Base-by-base conservation (phyloP, 2,113 vertebrate genomes). In the Balaeniceps rex region DNA sequence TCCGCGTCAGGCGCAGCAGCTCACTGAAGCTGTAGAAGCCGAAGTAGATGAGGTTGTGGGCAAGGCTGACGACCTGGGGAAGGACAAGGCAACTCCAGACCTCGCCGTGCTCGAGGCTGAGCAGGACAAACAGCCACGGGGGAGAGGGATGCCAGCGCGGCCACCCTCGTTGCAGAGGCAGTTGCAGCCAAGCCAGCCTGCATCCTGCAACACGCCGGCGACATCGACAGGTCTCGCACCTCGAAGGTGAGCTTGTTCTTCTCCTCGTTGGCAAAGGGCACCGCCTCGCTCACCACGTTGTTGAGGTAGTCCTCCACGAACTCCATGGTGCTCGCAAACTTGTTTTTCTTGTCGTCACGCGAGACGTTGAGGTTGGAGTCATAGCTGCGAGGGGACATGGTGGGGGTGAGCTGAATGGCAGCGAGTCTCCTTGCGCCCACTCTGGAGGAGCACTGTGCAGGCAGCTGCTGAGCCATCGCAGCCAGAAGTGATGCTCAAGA, bases 21-120 rank as follows among this genome's bases (percentile, higher is more conserved):
- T 99, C 99, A 19, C 99, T 99, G 97, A 99, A 99, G 97, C 99
- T 99, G 97, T 99, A 99, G 99, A 99, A 99, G 69, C 99, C 99
- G 92, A 99, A 99, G 98, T 99, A 99, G 98, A 99, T 99, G 96
- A 99, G 98, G 95, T 99, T 99, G 97, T 99, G 98, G 38, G 99
- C 99, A 93, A 99, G 98, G 94, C 99, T 99, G 96, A 99, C 99
- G 57, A 99, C 99, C 99, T 99, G 96, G 12, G 72, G 54, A 54
- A 89, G 71, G 75, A 97, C 34, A 65, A 70, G 40, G 47, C 90
- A 93, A 47, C 71, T 97, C 54, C 90, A 94, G 94, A 87, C n/a
- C 65, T 57, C 0, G 2, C 72, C 0, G 0, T 7, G 63, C 58
- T 23, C 0, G 0, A 22, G 22, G 31, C 65, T 44, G 77, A 61